These are phyloP conservation scores for Arrhopalites spinosus DNA, from an alignment of 2,888 invertebrate genomes.

Conservation along the genomic window DNA sequence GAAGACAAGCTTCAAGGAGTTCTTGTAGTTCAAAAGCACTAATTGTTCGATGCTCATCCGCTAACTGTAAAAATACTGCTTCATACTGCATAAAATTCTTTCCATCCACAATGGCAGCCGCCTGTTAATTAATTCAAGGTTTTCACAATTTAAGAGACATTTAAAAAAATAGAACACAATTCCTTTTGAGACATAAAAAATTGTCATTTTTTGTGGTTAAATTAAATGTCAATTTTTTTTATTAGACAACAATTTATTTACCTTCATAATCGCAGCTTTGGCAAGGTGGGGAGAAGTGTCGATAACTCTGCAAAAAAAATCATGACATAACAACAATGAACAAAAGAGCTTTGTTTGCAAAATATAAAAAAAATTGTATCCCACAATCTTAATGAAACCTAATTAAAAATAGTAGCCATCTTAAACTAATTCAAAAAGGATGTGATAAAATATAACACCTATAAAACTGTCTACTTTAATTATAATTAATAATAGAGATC, in stretches of 20 bases:
- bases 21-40: slow-evolving; percentile 91
- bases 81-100: slow-evolving; percentile 84
- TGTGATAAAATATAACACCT: too few species aligned
- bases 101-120: slow-evolving; percentile 69
- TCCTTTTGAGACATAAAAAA: neutral
- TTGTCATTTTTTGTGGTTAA: neutral
- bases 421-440: too few species aligned
- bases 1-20: slow-evolving; percentile 84
- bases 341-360: slow-evolving; percentile 13
- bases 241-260: too few species aligned
- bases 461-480: too few species aligned
- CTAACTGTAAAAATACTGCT: slow-evolving; percentile 84
- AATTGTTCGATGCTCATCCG: slow-evolving; percentile 87
- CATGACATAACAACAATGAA: slow-evolving; percentile 2
- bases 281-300: slow-evolving; percentile 69
- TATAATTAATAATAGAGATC: too few species aligned
- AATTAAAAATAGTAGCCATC: too few species aligned
- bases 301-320: slow-evolving; percentile 61
- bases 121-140: too few species aligned
- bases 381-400: neutral
- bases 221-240: neutral
- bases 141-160: slow-evolving; percentile 15
- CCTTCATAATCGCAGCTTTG: slow-evolving; percentile 75
- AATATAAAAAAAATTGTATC: too few species aligned
- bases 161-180: neutral